Evolutionary conservation across 2,113 vertebrate genomes (phyloP).

Genomic region (Hystrix cristata): DNA sequence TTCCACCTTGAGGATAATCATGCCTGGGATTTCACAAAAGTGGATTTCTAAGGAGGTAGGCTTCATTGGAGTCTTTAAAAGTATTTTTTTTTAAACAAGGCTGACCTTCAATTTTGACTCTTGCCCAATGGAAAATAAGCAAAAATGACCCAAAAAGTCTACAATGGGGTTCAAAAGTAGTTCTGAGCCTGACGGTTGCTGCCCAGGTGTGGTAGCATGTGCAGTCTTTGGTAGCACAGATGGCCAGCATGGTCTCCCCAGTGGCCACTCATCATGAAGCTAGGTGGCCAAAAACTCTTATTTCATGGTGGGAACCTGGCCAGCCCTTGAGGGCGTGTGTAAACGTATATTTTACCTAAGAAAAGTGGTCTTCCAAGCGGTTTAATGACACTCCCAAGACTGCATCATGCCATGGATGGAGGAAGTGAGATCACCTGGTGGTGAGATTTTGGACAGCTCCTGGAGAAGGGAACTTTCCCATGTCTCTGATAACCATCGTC

Average conservation of each 20-base stretch:
- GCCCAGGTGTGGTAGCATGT: neutral
- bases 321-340: neutral
- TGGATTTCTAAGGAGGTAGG: neutral
- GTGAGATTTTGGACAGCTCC: constrained; percentile 26
- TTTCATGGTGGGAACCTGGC: neutral
- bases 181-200: neutral
- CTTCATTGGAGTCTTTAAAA: neutral
- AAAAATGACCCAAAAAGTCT: constrained; percentile 12
- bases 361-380: neutral
- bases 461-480: neutral
- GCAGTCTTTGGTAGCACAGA: neutral
- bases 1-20: neutral
- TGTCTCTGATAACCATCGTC: neutral
- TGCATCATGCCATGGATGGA: neutral
- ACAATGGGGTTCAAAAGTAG: neutral
- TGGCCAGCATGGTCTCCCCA: neutral
- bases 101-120: neutral
- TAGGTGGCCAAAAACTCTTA: neutral
- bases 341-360: neutral
- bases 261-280: neutral
- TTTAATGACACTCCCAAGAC: neutral
- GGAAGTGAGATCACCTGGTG: neutral
- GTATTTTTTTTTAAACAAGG: constrained; percentile 25
- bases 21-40: neutral
- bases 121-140: constrained; percentile 11